Conservation (phyloP, 2,113 vertebrate genomes). For the Calidris pugnax region DNA sequence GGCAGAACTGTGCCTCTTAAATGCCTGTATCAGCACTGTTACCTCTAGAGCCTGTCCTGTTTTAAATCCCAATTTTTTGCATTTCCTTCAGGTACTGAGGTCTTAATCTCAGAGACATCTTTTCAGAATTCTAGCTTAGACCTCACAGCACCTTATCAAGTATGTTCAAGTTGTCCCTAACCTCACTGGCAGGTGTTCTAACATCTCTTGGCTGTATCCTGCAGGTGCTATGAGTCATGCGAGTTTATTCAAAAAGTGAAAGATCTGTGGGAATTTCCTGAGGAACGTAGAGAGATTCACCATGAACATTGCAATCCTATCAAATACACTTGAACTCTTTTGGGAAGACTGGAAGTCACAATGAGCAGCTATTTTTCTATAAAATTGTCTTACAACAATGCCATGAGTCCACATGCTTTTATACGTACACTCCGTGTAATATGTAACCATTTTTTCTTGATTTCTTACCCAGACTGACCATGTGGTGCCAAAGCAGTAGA, state of each 20-base stretch:
- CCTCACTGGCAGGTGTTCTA: not conserved
- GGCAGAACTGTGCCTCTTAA: not conserved
- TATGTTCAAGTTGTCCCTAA: not conserved
- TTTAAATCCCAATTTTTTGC: not conserved
- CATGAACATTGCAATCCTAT: not conserved
- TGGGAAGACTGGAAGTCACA: not conserved
- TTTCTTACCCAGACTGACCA: not conserved
- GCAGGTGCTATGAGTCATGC: not conserved
- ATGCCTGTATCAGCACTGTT: not conserved
- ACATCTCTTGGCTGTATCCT: not conserved
- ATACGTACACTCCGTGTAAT: rapidly evolving
- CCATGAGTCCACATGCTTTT: not conserved
- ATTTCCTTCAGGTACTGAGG: not conserved
- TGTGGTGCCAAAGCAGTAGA: not conserved
- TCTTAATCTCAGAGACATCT: not conserved
- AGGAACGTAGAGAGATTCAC: not conserved
- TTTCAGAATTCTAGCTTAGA: not conserved
- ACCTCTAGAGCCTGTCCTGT: not conserved
- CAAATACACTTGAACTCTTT: not conserved
- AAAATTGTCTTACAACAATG: not conserved
- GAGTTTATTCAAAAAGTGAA: not conserved
- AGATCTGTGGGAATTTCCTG: not conserved
- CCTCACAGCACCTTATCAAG: not conserved
- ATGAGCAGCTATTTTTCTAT: not conserved
- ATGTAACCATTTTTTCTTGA: not conserved